Conservation (phyloP, 2,888 invertebrate genomes). For the Ernsta delagoae region DNA sequence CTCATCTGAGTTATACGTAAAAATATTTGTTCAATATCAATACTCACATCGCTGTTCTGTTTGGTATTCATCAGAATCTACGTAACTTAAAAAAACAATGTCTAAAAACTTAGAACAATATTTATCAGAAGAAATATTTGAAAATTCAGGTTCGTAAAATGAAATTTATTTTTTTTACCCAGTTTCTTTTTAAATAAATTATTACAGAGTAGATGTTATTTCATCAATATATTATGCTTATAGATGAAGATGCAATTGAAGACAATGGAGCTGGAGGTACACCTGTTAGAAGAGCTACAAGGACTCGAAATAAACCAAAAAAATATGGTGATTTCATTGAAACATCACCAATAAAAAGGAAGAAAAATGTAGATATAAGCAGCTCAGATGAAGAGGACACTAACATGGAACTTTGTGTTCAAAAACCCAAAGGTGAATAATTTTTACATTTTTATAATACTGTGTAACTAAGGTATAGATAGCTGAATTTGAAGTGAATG, state of each 20-base stretch:
- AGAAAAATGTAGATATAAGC: constrained; percentile 45
- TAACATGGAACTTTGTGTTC: constrained; percentile 43
- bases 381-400: constrained; percentile 60
- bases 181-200: too few species aligned
- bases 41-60: background rate
- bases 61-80: background rate
- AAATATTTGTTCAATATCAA: too few species aligned
- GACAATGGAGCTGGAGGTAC: constrained; percentile 41
- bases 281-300: constrained; percentile 59
- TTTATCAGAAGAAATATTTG: background rate
- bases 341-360: constrained; percentile 57
- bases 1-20: too few species aligned
- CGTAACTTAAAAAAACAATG: background rate
- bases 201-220: background rate
- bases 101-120: constrained; percentile 18
- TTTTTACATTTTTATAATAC: too few species aligned
- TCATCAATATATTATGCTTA: background rate
- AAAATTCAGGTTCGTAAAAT: background rate
- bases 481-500: too few species aligned
- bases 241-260: constrained; percentile 39
- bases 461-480: too few species aligned
- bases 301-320: constrained; percentile 66
- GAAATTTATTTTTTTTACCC: background rate
- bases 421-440: constrained; percentile 65
- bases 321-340: constrained; percentile 70